Percentiles rank a stretch among this genome's conserved stretches.
These are phyloP conservation scores for Prietella phreatophila DNA, from an alignment of 2,113 vertebrate genomes.

Conservation along the genomic window DNA sequence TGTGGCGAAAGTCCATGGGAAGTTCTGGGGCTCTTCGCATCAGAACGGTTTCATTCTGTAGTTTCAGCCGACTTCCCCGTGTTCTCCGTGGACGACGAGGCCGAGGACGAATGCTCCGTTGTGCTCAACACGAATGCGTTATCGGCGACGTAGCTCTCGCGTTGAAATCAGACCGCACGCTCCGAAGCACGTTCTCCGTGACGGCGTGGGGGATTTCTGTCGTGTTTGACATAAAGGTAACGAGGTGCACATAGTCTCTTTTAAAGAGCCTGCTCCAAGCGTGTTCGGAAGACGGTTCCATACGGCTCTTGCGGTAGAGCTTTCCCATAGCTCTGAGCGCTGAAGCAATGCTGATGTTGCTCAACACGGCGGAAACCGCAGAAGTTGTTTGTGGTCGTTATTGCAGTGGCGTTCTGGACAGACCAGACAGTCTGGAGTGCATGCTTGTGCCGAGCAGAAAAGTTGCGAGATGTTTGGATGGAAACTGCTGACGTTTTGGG, in stretches of 20 bases:
- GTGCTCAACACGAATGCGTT: too few relatives aligned
- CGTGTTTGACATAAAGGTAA: not conserved
- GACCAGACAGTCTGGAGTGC: not conserved
- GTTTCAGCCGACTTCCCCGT: not conserved
- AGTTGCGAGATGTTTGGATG: not conserved
- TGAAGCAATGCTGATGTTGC: not conserved
- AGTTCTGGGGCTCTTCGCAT: constrained; percentile 17
- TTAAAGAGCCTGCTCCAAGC: not conserved
- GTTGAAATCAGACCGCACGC: not conserved
- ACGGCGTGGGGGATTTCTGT: not conserved
- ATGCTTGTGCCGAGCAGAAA: not conserved
- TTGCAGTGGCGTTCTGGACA: not conserved
- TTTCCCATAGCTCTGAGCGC: not conserved
- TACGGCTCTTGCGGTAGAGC: not conserved
- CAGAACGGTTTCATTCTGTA: not conserved
- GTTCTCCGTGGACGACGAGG: not conserved
- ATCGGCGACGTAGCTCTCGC: too few relatives aligned
- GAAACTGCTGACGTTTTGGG: not conserved
- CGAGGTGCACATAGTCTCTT: not conserved
- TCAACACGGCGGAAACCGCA: not conserved
- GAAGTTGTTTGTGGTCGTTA: not conserved
- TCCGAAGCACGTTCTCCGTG: not conserved
- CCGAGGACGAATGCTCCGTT: too few relatives aligned
- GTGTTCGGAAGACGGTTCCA: not conserved
- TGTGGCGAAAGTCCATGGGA: constrained; percentile 42